phyloP scores from a whole-genome alignment of 2,113 vertebrate species.

The Brachyhypopomus gauderio region DNA sequence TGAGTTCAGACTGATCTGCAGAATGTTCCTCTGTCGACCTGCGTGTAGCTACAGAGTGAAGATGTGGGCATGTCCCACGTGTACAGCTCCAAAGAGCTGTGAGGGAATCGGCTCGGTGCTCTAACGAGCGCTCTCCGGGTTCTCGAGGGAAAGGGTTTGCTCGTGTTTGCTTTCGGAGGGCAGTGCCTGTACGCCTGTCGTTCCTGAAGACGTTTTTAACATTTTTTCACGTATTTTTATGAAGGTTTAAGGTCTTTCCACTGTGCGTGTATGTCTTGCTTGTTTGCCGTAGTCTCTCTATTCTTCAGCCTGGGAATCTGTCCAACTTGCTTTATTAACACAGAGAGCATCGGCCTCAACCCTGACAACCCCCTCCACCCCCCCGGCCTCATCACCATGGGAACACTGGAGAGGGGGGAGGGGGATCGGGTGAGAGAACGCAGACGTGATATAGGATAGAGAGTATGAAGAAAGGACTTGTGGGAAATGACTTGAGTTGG shows the following conservation, averaged over 20 bases:
- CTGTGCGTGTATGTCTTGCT: slow-evolving; percentile 30
- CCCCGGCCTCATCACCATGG: slow-evolving; percentile 47
- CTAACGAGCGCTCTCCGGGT: too few species aligned
- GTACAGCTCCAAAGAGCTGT: too few species aligned
- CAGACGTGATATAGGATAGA: neutral
- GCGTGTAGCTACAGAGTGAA: too few species aligned
- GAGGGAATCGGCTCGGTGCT: too few species aligned
- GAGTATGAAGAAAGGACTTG: slow-evolving; percentile 21
- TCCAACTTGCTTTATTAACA: slow-evolving; percentile 60
- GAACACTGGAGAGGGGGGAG: slow-evolving; percentile 38
- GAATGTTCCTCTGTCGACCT: too few species aligned
- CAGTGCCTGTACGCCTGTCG: too few species aligned
- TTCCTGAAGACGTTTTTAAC: too few species aligned
- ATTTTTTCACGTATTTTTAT: neutral
- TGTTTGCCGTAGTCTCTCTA: slow-evolving; percentile 44
- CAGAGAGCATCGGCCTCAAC: slow-evolving; percentile 42
- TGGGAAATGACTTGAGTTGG: slow-evolving; percentile 23
- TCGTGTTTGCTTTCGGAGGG: too few species aligned
- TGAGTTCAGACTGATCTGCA: too few species aligned
- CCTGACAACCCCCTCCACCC: slow-evolving; percentile 28
- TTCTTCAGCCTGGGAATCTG: slow-evolving; percentile 60
- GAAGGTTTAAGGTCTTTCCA: neutral
- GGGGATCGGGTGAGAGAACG: neutral
- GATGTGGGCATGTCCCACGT: too few species aligned
- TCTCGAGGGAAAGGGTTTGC: too few species aligned